phyloP scores from a whole-genome alignment of 2,797 vertebrate genomes.

The Prunella strophiata region DNA sequence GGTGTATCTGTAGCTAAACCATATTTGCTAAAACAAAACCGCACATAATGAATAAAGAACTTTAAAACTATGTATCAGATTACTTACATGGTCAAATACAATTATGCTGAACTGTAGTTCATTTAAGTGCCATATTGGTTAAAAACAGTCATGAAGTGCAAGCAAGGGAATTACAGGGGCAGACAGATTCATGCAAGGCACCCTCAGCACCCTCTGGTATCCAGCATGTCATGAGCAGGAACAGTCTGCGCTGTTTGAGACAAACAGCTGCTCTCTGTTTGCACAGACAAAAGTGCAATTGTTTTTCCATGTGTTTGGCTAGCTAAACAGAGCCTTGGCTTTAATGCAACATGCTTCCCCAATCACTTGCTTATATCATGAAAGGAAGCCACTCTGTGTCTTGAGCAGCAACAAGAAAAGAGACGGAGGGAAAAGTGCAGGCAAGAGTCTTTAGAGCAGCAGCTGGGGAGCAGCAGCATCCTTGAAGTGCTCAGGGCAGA shows the following conservation, averaged over 20 bases:
- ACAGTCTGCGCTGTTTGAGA: not conserved
- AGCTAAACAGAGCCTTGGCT: slow-evolving; percentile 49
- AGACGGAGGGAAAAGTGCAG: accelerated
- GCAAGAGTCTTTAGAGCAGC: not conserved
- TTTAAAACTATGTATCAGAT: not conserved
- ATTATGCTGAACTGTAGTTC: not conserved
- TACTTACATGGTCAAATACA: not conserved
- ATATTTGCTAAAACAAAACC: not conserved
- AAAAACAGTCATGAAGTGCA: not conserved
- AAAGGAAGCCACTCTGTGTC: slow-evolving; percentile 18
- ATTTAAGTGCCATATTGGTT: not conserved
- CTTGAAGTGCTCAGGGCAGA: accelerated
- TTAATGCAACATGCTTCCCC: not conserved
- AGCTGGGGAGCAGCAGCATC: not conserved
- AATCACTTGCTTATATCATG: not conserved
- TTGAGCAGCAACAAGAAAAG: not conserved
- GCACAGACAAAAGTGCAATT: slow-evolving; percentile 54
- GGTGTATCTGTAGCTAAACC: not conserved
- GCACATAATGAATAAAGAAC: not conserved
- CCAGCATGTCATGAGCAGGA: not conserved
- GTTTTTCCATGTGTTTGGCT: slow-evolving; percentile 57
- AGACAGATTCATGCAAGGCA: not conserved
- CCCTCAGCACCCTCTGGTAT: not conserved
- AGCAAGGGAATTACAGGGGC: not conserved
- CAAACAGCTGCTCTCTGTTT: slow-evolving; percentile 65